Conservation (phyloP, 1,140 invertebrate species). For the Holcopasites calliopsidis region DNA sequence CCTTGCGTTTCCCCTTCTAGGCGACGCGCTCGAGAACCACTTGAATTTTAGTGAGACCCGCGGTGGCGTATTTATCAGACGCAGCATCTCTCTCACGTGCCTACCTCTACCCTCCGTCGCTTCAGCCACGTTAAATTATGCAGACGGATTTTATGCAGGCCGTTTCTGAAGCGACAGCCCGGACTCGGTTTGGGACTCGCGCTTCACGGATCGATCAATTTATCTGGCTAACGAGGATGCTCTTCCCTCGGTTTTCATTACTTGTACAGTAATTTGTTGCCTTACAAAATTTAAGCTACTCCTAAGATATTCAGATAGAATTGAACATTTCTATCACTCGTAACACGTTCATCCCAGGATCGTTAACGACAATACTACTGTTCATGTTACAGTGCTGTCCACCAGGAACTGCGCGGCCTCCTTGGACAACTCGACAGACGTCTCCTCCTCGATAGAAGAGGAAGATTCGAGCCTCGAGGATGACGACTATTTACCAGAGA, state of each 20-base stretch:
- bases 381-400: constrained; percentile 58
- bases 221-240: not conserved
- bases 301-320: too few relatives aligned
- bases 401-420: constrained; percentile 11
- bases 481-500: constrained; percentile 54
- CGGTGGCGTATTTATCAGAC: constrained; percentile 4
- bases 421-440: constrained; percentile 50
- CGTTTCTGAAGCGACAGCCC: not conserved
- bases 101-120: not conserved
- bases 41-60: constrained; percentile 23
- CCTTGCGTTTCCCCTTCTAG: too few relatives aligned
- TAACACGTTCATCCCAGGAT: too few relatives aligned
- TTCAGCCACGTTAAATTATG: not conserved
- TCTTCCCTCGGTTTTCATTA: not conserved
- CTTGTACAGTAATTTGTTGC: not conserved
- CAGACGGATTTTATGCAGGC: not conserved
- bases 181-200: not conserved
- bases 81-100: too few relatives aligned
- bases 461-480: too few relatives aligned
- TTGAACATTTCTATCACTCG: too few relatives aligned
- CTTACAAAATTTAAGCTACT: not conserved
- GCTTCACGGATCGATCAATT: not conserved
- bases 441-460: constrained; percentile 42
- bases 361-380: not conserved
- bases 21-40: constrained; percentile 14